phyloP scores from a whole-genome alignment of 2,113 vertebrate genomes.

The Cranoglanis bouderius region DNA sequence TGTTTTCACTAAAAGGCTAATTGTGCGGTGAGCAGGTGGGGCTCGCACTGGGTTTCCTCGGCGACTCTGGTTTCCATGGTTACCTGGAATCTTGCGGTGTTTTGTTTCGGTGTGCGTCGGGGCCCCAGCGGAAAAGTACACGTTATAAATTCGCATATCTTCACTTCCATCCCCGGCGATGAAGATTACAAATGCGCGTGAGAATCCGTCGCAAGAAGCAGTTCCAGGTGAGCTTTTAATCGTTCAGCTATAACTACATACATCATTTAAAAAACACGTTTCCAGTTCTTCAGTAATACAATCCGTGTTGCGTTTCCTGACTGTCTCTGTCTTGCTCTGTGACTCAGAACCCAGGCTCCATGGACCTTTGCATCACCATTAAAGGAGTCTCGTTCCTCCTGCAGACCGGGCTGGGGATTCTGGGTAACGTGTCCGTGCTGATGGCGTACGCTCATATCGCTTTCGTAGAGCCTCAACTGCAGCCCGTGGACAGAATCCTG shows the following conservation, averaged over 20 bases:
- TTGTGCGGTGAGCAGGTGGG: conserved; percentile 25
- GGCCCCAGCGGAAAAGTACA: conserved; percentile 5
- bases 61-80: conserved; percentile 33
- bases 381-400: conserved; percentile 79
- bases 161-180: background rate
- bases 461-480: conserved; percentile 58
- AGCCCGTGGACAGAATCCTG: conserved; percentile 76
- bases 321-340: conserved; percentile 41
- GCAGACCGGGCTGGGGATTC: conserved; percentile 74
- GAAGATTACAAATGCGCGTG: background rate
- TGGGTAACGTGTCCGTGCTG: conserved; percentile 73
- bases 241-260: background rate
- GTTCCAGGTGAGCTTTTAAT: conserved; percentile 2
- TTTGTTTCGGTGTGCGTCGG: background rate
- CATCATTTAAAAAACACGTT: background rate
- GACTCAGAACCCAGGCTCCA: conserved; percentile 42
- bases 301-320: background rate
- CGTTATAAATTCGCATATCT: conserved; percentile 32
- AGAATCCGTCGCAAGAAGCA: background rate
- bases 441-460: conserved; percentile 65
- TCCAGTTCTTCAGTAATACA: background rate
- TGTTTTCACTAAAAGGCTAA: conserved; percentile 24
- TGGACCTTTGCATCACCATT: conserved; percentile 79
- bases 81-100: conserved; percentile 30
- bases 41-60: conserved; percentile 13